Evolutionary conservation across 2,113 vertebrate species (phyloP).

Genomic region (Phrynocephalus versicolor): DNA sequence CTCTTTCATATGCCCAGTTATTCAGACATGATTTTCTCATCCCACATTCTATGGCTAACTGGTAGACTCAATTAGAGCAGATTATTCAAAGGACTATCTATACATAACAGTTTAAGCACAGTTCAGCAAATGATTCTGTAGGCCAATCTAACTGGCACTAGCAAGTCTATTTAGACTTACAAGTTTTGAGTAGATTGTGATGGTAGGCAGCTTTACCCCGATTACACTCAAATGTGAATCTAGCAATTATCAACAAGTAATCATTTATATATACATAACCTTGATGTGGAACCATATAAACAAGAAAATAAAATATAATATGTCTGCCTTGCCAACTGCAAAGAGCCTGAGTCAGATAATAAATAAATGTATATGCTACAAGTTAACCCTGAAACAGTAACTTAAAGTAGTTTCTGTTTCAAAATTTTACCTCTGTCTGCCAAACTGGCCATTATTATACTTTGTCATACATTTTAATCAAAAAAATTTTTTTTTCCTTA

Average conservation of each 20-base stretch:
- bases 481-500: not conserved
- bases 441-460: not conserved
- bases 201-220: no score
- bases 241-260: no score
- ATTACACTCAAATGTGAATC: no score
- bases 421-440: not conserved
- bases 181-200: no score
- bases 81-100: not conserved
- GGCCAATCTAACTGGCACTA: no score
- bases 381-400: not conserved
- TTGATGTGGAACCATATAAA: no score
- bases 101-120: not conserved
- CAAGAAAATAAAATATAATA: not conserved
- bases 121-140: no score
- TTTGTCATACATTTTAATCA: not conserved
- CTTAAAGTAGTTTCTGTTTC: not conserved
- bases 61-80: no score
- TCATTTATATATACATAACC: no score
- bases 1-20: not conserved
- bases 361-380: not conserved
- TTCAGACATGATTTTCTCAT: not conserved
- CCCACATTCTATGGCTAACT: not conserved
- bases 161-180: no score
- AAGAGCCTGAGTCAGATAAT: not conserved
- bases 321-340: not conserved